Conservation (phyloP, 1,140 invertebrate genomes). For the Drosophila triauraria region DNA sequence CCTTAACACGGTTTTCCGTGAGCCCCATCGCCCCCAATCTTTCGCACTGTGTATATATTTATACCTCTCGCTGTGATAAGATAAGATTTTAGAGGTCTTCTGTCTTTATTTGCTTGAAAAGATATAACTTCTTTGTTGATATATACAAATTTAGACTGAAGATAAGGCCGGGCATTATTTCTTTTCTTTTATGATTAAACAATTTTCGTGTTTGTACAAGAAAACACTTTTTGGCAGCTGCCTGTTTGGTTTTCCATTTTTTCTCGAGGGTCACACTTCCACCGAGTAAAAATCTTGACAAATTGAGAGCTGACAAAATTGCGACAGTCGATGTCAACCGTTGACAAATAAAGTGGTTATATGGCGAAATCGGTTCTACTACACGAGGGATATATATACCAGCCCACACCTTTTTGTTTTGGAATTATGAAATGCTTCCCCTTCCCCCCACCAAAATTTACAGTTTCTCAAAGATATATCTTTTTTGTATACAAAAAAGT, state of each 20-base stretch:
- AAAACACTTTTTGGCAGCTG: constrained; percentile 41
- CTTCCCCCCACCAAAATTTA: constrained; percentile 10
- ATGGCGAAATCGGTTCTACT: constrained; percentile 68
- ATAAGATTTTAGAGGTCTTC: constrained; percentile 45
- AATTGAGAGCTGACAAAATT: constrained; percentile 76
- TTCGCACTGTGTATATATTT: neutral
- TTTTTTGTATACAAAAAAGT: constrained; percentile 31
- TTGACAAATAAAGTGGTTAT: constrained; percentile 77
- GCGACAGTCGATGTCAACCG: constrained; percentile 71
- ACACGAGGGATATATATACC: constrained; percentile 17
- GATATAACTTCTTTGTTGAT: constrained; percentile 23
- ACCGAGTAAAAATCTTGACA: constrained; percentile 49
- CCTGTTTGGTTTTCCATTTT: constrained; percentile 33
- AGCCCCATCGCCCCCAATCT: constrained; percentile 12
- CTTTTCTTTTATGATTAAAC: constrained; percentile 33
- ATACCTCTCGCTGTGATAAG: constrained; percentile 7
- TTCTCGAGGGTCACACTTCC: constrained; percentile 16
- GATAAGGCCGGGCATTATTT: constrained; percentile 30
- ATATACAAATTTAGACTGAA: constrained; percentile 19
- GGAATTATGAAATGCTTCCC: constrained; percentile 76
- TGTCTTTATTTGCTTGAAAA: constrained; percentile 26
- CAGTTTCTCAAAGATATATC: constrained; percentile 26
- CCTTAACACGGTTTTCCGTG: constrained; percentile 54
- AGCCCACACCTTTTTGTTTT: constrained; percentile 34
- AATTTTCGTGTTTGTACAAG: constrained; percentile 22